Conservation (phyloP, 2,888 invertebrate genomes). For the Trissolcus japonicus region DNA sequence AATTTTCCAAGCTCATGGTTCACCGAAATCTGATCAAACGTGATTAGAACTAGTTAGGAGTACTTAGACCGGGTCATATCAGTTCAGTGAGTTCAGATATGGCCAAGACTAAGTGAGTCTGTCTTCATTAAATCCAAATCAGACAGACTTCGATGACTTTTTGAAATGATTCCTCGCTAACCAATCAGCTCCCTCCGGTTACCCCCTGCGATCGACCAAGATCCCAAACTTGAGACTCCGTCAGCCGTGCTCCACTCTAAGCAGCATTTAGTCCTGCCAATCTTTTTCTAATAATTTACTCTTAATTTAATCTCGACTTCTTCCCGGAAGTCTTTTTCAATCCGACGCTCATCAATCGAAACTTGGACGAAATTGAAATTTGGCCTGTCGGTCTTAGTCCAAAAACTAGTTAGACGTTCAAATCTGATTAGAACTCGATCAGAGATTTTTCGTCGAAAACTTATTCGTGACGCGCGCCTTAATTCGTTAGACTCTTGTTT, state of each 20-base stretch:
- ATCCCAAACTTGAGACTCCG: too few species aligned
- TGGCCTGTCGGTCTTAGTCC: constrained; percentile 28
- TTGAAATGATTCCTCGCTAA: not conserved
- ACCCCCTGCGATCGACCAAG: too few species aligned
- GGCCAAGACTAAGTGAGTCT: constrained; percentile 13
- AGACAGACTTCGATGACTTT: constrained; percentile 3
- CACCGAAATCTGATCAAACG: constrained; percentile 23
- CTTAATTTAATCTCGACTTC: not conserved
- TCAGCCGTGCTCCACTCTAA: too few species aligned
- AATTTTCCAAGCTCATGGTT: constrained; percentile 20
- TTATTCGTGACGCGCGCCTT: constrained; percentile 41
- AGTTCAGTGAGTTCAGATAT: constrained; percentile 17
- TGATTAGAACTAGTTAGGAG: constrained; percentile 20
- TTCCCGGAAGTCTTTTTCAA: too few species aligned
- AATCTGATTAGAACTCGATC: constrained; percentile 40
- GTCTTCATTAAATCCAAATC: constrained; percentile 13
- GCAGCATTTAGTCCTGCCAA: not conserved
- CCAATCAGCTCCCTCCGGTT: too few species aligned
- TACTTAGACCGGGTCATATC: constrained; percentile 16
- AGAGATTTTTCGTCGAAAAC: constrained; percentile 17
- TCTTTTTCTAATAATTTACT: not conserved
- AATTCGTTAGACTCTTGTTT: constrained; percentile 47
- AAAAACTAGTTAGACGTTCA: constrained; percentile 39
- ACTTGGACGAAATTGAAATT: constrained; percentile 18
- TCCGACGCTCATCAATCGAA: constrained; percentile 6